Percentiles rank a stretch among this genome's conserved stretches.
These are phyloP conservation scores for Chironomus riparius DNA, from an alignment of 2,888 invertebrate genomes.

Conservation along the genomic window DNA sequence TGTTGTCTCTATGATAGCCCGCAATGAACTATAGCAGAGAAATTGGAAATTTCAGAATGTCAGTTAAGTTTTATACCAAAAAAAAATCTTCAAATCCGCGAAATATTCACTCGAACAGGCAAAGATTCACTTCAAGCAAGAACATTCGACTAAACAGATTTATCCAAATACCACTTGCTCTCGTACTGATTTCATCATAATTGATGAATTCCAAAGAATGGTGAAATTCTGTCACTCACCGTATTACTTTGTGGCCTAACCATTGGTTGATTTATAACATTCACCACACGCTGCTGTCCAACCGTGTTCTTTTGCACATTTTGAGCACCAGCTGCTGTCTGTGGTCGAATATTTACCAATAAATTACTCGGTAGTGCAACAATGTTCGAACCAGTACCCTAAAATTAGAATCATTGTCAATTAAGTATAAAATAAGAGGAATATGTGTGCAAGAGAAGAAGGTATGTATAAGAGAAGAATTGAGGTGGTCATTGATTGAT, in stretches of 20 bases:
- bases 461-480: background rate
- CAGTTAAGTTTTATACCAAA: slow-evolving; percentile 4
- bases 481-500: no score
- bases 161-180: no score
- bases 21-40: no score
- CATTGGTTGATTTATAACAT: slow-evolving; percentile 40
- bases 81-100: no score
- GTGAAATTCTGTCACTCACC: background rate
- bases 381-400: background rate
- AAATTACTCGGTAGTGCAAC: slow-evolving; percentile 56
- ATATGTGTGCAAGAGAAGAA: no score
- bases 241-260: slow-evolving; percentile 25
- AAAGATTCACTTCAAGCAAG: no score
- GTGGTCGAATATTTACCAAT: slow-evolving; percentile 77
- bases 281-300: slow-evolving; percentile 72
- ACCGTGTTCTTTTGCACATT: slow-evolving; percentile 66
- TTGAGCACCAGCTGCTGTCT: slow-evolving; percentile 48
- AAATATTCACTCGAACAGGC: no score
- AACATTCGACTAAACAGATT: no score
- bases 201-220: no score
- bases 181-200: no score
- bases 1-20: no score
- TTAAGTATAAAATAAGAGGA: no score
- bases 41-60: background rate
- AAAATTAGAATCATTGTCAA: background rate